Base-by-base conservation (phyloP, 2,888 invertebrate species). In the Phrixothrix hirtus region DNA sequence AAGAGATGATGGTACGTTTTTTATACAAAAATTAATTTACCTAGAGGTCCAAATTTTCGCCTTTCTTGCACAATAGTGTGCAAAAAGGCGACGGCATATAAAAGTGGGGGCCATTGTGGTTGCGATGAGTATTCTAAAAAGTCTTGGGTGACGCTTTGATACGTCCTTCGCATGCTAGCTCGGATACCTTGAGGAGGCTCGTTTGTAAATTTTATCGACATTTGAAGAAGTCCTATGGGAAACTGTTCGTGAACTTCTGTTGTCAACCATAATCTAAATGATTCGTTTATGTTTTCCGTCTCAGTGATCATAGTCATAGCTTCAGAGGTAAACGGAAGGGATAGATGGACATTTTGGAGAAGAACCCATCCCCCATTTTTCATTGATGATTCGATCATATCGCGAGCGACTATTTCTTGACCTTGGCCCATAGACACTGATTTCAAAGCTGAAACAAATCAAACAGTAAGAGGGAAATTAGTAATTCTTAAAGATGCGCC, bases 371-470 rank as follows among this genome's bases (percentile, higher is more conserved):
- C 90, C 0, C 97, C 96, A 58, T 77, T 74, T 1, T 71, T 42
- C 68, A 75, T 74, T 0, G 74, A 70, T 2, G 60, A 61, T 55
- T 75, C 74, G 37, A 76, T 74, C 73, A 76, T 73, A 34, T 76
- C 77, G 49, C 67, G 68, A 1, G 76, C 76, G 2, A 76, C 75
- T 4, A 75, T 77, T 70, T 89, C 97, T 78, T 97, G 96, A 0
- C 96, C 97, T 81, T 97, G 97, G 1, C 97, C 97, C 96, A 97
- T 96, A 3, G 96, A 97, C 2, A 97, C 93, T 0, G 91, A 86
- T 70, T 88, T 87, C 9, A 92, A 72, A 49, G 80, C 90, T 91
- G 67, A 5, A 75, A 21, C 21, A 21, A 21, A 21, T 5, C 21
- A 21, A 5, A 21, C 21, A 21, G 21, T 21, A 52, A n/a, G n/a